Evolutionary conservation across 2,888 invertebrate species (phyloP), one percentile per base, ranked within the genome.

Genomic region (Galeopsomyia nigrocyanea): DNA sequence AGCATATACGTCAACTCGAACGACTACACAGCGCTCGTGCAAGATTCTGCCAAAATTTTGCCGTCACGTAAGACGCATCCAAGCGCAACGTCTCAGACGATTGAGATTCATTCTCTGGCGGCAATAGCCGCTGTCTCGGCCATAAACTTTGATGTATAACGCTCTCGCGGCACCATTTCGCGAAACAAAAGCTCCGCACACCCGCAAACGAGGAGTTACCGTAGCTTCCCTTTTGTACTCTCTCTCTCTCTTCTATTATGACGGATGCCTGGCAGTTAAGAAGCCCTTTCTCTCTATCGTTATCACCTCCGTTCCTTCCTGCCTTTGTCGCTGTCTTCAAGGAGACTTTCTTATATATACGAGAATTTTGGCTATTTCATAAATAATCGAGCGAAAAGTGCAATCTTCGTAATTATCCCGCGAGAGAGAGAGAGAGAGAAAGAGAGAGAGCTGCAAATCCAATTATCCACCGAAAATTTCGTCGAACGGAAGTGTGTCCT

Each of bases 161-260:
- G n/a, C n/a, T n/a, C 39, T 26, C 39, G 39, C 31, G 39, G 39
- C 39, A 39, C 39, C 7, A 39, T 39, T 79, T 78, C 75, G 39
- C 39, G 81, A 81, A 81, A 82, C 79, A 79, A 82, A 82, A 82
- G 82, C 80, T 78, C 71, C 73, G 26, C 26, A n/a, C 5, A 5
- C 26, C 3, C 26, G 77, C 76, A 82, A 82, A 82, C 82, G 82
- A 82, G 81, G 74, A 82, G 81, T 82, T 81, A 82, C 82, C 39
- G 39, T 39, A 39, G 39, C 39, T 39, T 10, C 1, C 83, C 83
- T 83, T 82, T 26, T 83, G 83, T 83, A 1, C 39, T 10, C 13
- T 39, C 10, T 39, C 13, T 10, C 39, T 39, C 39, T 39, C 39
- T 39, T 39, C 39, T 39, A 39, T 39, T 39, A 39, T 39, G 83